Conservation (phyloP, 2,888 invertebrate species). For the Patella pellucida region DNA sequence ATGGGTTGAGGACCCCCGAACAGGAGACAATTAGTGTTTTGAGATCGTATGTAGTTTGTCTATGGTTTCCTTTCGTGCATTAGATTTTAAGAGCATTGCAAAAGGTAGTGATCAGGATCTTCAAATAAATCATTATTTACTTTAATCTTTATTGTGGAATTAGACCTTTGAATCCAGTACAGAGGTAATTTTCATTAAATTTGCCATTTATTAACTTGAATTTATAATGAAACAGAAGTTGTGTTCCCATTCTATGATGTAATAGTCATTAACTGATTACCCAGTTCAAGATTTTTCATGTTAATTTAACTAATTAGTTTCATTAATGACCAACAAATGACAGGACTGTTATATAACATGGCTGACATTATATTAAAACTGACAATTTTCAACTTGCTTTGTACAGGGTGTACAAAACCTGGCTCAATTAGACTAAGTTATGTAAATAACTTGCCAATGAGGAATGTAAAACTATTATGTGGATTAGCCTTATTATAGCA, state of each 20-base stretch:
- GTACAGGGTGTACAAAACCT: neutral
- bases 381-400: neutral
- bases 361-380: neutral
- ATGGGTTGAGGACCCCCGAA: too few species aligned
- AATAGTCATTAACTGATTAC: neutral
- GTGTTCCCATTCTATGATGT: neutral
- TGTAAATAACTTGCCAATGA: neutral
- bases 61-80: too few species aligned
- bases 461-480: conserved; percentile 7
- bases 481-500: conserved; percentile 6
- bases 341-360: neutral
- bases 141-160: too few species aligned
- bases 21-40: too few species aligned
- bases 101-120: too few species aligned
- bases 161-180: too few species aligned
- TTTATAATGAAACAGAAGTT: conserved; percentile 1
- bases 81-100: too few species aligned
- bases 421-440: neutral
- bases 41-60: too few species aligned
- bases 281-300: neutral
- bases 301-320: neutral
- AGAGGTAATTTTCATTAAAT: too few species aligned
- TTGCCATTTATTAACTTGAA: neutral
- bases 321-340: conserved; percentile 3
- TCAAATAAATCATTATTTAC: too few species aligned